Base-by-base conservation (phyloP, 1,140 invertebrate species). In the Lysiphlebus fabarum region DNA sequence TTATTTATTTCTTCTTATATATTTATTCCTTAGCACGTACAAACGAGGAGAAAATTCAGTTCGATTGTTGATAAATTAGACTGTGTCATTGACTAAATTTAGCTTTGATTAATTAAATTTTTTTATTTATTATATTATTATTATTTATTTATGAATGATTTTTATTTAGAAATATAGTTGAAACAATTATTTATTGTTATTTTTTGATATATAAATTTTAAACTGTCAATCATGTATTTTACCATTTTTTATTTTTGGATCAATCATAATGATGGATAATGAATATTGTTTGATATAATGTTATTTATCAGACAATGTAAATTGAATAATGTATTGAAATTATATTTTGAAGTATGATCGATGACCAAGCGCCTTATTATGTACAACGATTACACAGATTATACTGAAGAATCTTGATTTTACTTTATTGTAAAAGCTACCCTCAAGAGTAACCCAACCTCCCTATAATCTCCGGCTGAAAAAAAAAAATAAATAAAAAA, bases 311-410 rank as follows among this genome's bases (percentile, higher is more conserved):
- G 6, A 26, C 53, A 43, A 43, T 9, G 14, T 6, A 17, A 11
- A 14, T 42, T 43, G 26, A 6, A 54, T 42, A 12, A 40, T 43
- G 48, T 37, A 45, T 33, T 54, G 48, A 14, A 37, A 38, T 54
- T 43, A 53, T 43, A 53, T 70, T 70, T 67, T 70, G 56, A 61
- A 60, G 56, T 40, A 66, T 68, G 68, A 71, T 70, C 61, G 68
- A 70, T 70, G 67, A 56, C 48, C 43, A 42, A 37, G 62, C 65
- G 53, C 61, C 60, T 53, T 57, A 42, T 17, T 36, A 45, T 53
- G 49, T 26, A 26, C 17, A 26, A 26, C 62, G 69, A 70, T 71
- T 71, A 70, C 63, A 65, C 60, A 64, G 68, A 67, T 69, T 71
- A 67, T 62, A 60, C 17, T 7, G 38, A 61, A 56, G 59, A 62